Evolutionary conservation across 1,140 invertebrate species (phyloP).

Genomic region (Zaprionus gabonicus): DNA sequence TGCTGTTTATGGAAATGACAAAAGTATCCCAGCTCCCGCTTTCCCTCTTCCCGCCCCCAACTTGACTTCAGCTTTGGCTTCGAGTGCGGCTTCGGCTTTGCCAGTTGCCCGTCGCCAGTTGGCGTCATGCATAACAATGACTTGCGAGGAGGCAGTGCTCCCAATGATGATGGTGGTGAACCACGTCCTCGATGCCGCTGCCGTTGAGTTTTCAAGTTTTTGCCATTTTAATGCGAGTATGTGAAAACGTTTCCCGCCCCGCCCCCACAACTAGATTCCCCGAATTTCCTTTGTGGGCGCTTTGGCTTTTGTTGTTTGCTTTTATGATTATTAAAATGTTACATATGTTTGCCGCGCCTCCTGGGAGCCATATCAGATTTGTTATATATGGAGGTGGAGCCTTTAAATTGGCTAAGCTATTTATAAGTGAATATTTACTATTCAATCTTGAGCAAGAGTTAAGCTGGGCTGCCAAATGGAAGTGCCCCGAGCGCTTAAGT

Average conservation of each 20-base stretch:
- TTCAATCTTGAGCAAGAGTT: not conserved
- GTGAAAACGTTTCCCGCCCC: constrained; percentile 56
- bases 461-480: not conserved
- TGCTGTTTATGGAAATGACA: constrained; percentile 78
- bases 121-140: constrained; percentile 80
- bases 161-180: constrained; percentile 3
- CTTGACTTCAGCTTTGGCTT: constrained; percentile 47
- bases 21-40: constrained; percentile 28
- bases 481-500: not conserved
- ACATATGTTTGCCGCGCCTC: constrained; percentile 51
- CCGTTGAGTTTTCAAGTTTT: constrained; percentile 46
- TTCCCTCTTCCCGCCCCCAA: constrained; percentile 20
- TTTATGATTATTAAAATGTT: constrained; percentile 78
- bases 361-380: constrained; percentile 1
- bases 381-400: not conserved
- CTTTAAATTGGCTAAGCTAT: not conserved
- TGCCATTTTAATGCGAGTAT: constrained; percentile 67
- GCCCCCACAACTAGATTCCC: constrained; percentile 51
- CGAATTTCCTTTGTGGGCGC: constrained; percentile 26
- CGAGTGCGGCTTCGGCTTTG: constrained; percentile 52
- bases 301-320: constrained; percentile 63
- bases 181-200: constrained; percentile 26
- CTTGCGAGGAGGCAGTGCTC: constrained; percentile 45
- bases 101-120: constrained; percentile 51
- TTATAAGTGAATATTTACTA: constrained; percentile 9